Base-by-base conservation (phyloP, 2,888 invertebrate species). In the Amphiduros pacificus region DNA sequence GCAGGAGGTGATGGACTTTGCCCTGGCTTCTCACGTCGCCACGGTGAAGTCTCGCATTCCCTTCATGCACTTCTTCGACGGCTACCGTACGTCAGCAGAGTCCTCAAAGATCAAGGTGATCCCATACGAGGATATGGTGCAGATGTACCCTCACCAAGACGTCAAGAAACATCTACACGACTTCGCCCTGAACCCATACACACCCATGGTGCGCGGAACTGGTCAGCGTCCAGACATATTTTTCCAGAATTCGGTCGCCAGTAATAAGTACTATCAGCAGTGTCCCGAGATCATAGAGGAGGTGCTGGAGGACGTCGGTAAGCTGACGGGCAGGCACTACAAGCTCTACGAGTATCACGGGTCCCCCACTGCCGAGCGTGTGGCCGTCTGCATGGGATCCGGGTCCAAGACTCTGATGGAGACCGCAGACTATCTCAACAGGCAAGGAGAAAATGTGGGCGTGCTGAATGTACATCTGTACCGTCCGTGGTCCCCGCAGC, bases 51-150 rank as follows among this genome's bases (percentile, higher is more conserved):
- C 66, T 17, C 57, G 69, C 11, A 51, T 69, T 22, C 69, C 69
- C 14, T 69, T 69, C 60, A 28, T 69, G 53, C 69, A 69, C 55
- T 69, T 69, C 64, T 69, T 69, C 61, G 69, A 69, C 40, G 69
- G 69, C 29, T 68, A 66, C 56, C 54, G 69, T 26, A 69, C 69
- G 20, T 69, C 69, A 24, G 69, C 69, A 20, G 69, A 69, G 51
- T 62, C 69, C 55, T 63, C 64, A 36, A 69, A 69, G 61, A 63
- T 69, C 36, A 41, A 63, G 40, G 54, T 62, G 9, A 62, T 68
- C 20, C 63, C 63, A 3, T 61, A 66, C 50, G 69, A 62, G 24
- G 64, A 66, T 56, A 69, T 69, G 20, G 49, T 41, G 24, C 44
- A 60, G 50, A 54, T 69, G 14, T 69, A 64, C 54, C 69, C 69